Evolutionary conservation across 2,113 vertebrate species (phyloP).

Genomic region (Hiodon tergisus): DNA sequence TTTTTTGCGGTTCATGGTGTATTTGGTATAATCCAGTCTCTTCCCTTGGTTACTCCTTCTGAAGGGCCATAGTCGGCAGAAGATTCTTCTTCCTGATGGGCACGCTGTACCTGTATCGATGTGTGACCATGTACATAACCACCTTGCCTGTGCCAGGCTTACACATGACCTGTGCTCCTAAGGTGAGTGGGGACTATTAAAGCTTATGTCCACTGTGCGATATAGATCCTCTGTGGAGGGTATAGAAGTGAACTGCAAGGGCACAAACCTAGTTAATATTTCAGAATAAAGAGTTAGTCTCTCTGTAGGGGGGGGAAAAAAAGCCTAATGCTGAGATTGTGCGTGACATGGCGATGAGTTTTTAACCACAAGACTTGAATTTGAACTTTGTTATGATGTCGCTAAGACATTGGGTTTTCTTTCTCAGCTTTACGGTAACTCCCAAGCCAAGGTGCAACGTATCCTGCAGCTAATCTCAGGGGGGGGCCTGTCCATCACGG

Average conservation of each 20-base stretch:
- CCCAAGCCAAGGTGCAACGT: constrained; percentile 30
- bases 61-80: constrained; percentile 78
- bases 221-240: too few relatives aligned
- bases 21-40: neutral
- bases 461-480: constrained; percentile 31
- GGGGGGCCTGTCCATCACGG: constrained; percentile 68
- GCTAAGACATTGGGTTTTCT: neutral
- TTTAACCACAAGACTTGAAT: neutral
- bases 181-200: constrained; percentile 56
- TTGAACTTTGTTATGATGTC: too few relatives aligned
- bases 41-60: constrained; percentile 16
- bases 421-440: constrained; percentile 31
- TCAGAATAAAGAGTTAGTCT: too few relatives aligned
- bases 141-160: constrained; percentile 80
- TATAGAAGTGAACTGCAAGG: too few relatives aligned
- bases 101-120: constrained; percentile 80
- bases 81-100: constrained; percentile 85
- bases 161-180: constrained; percentile 84
- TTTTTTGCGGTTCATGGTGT: too few relatives aligned
- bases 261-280: too few relatives aligned
- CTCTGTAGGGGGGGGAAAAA: too few relatives aligned
- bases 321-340: too few relatives aligned
- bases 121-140: constrained; percentile 84
- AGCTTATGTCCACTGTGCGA: too few relatives aligned
- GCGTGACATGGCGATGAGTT: too few relatives aligned